Base-by-base conservation (phyloP, 2,797 vertebrate genomes). In the Bufotes viridis region DNA sequence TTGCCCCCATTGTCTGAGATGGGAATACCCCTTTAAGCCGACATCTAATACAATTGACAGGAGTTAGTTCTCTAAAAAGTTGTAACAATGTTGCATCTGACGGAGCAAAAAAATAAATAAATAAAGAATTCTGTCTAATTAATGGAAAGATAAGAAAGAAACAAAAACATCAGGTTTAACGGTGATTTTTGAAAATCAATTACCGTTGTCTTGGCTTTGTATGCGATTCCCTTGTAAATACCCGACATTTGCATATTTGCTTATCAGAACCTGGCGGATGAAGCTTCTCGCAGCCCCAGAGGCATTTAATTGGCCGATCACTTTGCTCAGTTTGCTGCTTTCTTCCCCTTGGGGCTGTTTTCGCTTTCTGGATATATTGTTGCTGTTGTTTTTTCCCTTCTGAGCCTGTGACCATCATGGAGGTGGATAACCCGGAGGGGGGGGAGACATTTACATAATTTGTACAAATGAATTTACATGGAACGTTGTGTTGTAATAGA, bases 381-480 rank as follows among this genome's bases (percentile, higher is more conserved):
- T n/a, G 29, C 74, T n/a, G 70, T 57, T 78, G 42, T 82, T 79
- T 79, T 80, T 80, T 14, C 20, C 65, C 26, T 29, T 24, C 17
- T 49, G 34, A 42, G 61, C 24, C 83, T 67, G 65, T 24, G 78
- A 63, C 83, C 87, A 81, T 79, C 84, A 58, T 58, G 74, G 83
- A 82, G 88, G 78, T 74, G 76, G 74, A 76, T 83, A 83, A 83
- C 81, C 34, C 81, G 69, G 60, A 3, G 42, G 29, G 49, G 20
- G 51, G 79, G 81, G 8, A 85, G 82, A 76, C 83, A 86, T 89
- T 89, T 81, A 82, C 83, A 89, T 89, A 89, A 89, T 89, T 86
- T 82, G 83, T 89, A 89, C 88, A 86, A 89, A 89, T 82, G 78
- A 89, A 89, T 86, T 85, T 86, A 81, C 88, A 89, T 69, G 88